Base-by-base conservation (phyloP, 2,888 invertebrate species). In the Athalia cordata region DNA sequence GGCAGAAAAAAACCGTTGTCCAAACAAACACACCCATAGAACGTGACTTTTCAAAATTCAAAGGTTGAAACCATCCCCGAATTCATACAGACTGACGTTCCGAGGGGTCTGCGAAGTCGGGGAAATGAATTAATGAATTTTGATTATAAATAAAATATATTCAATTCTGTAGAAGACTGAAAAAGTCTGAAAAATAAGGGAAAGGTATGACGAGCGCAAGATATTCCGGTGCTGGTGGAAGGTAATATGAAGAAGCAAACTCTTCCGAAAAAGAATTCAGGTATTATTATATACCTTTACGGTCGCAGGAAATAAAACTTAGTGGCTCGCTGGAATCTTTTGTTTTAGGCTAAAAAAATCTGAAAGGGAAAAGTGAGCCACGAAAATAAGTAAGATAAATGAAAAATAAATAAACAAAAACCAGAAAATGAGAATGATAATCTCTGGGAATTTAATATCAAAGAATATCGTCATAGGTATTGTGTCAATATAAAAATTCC, bases 401-500 rank as follows among this genome's bases (percentile, higher is more conserved):
- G 8, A 15, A 4, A 66, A 49, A 49, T 50, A 55, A 47, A 43
- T 43, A 72, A 52, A 6, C 9, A 4, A 11, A 74, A 74, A 61
- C 5, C 47, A 77, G 70, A 78, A 79, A 82, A 29, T 29, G 29
- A 57, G 5, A 52, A 55, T 43, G 13, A 45, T 61, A 29, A 29
- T 29, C 50, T 43, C 52, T 5, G 62, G 84, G 90, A 90, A 90
- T 90, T 90, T 90, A 89, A 90, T 90, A 90, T 89, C 87, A 88
- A 88, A 89, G 88, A 87, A 87, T 29, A 29, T 87, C 89, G 88
- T 88, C 88, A 88, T 90, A 2, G 29, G 29, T 29, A 88, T 86
- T 87, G 85, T 85, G 87, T 87, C 87, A 87, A 89, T 89, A 90
- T 90, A 89, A 89, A 89, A 90, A 90, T 90, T 90, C 89, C 90